Conservation (phyloP, 2,797 vertebrate species). For the Sarcoramphus papa region DNA sequence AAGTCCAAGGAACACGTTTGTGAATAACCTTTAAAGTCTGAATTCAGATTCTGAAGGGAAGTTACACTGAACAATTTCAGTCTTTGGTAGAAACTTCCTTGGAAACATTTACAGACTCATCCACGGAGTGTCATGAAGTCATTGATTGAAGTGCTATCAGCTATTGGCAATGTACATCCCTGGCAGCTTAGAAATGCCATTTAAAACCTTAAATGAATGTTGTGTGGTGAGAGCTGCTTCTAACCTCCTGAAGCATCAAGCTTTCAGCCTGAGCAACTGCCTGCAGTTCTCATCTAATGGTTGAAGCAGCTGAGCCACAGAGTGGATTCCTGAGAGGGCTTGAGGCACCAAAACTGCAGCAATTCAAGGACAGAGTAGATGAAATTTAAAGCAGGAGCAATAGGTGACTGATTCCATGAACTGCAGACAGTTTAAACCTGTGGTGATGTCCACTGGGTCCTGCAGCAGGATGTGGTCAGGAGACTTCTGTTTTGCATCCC, state of each 20-base stretch:
- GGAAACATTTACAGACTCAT: background rate
- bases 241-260: background rate
- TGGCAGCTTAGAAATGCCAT: background rate
- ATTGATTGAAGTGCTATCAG: background rate
- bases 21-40: background rate
- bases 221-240: background rate
- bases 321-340: background rate
- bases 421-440: background rate
- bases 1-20: background rate
- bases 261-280: background rate
- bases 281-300: background rate
- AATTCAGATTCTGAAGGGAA: background rate
- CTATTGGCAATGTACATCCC: background rate
- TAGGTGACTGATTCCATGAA: background rate
- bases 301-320: background rate
- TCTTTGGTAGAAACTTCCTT: background rate
- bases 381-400: background rate
- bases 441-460: background rate
- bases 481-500: background rate
- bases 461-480: background rate
- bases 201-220: background rate
- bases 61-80: background rate
- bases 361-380: background rate
- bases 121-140: background rate
- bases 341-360: background rate